Evolutionary conservation across 2,113 vertebrate species (phyloP).

Genomic region (Trochalopteron elliotii): DNA sequence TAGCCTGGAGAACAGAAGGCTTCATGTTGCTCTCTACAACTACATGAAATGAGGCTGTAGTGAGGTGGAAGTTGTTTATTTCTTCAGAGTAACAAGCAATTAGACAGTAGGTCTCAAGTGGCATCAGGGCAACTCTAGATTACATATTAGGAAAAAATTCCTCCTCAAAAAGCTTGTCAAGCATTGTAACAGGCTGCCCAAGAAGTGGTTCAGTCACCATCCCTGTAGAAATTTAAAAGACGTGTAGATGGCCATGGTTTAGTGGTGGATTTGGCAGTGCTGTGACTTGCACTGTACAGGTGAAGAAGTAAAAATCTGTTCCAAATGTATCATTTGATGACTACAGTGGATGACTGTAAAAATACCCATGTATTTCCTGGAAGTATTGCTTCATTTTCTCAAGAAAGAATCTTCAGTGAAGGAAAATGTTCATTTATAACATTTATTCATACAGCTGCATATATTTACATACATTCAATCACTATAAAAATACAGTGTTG

Average conservation of each 20-base stretch:
- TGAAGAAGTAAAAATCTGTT: neutral
- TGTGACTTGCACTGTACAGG: neutral
- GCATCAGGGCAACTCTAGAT: neutral
- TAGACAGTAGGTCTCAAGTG: neutral
- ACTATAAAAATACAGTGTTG: neutral
- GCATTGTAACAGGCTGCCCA: neutral
- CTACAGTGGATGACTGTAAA: neutral
- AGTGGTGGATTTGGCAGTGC: neutral
- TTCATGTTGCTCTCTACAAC: neutral
- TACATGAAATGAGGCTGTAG: neutral
- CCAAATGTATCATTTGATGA: neutral
- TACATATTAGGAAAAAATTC: neutral
- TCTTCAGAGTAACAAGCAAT: neutral
- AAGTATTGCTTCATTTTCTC: neutral
- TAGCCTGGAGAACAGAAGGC: neutral
- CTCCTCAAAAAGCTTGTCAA: neutral
- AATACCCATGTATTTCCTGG: neutral
- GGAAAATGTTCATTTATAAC: neutral
- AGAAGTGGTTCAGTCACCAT: neutral
- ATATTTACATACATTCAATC: neutral
- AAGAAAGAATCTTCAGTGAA: neutral
- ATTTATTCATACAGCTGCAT: neutral
- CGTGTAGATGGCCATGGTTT: neutral
- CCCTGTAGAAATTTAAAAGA: neutral
- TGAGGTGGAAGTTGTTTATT: neutral